These are phyloP conservation scores for Natator depressus DNA, from an alignment of 2,113 vertebrate genomes.

Conservation along the genomic window DNA sequence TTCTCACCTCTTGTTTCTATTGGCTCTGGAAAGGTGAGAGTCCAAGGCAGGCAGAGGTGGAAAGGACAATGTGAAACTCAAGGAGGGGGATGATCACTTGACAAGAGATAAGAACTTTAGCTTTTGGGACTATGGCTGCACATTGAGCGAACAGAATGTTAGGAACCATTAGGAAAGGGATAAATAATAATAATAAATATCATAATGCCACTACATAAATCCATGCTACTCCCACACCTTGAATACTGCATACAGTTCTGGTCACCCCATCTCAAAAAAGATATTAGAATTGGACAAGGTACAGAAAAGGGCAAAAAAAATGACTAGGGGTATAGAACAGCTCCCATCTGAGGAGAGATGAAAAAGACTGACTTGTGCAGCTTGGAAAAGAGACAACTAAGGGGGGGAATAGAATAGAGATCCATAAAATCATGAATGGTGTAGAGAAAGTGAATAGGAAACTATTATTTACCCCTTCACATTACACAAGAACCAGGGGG, in stretches of 20 bases:
- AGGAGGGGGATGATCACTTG: background rate
- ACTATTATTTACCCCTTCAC: background rate
- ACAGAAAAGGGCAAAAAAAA: background rate
- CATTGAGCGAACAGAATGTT: background rate
- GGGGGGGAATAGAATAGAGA: background rate
- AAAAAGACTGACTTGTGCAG: background rate
- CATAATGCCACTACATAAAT: background rate
- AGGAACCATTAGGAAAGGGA: background rate
- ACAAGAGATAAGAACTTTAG: background rate
- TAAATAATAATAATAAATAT: background rate
- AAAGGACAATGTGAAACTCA: background rate
- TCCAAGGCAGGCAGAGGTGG: background rate
- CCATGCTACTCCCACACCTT: background rate
- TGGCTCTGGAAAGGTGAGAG: background rate
- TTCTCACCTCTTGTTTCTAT: background rate
- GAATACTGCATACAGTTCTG: background rate
- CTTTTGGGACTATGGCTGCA: background rate
- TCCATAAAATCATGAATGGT: background rate
- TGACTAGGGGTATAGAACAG: background rate
- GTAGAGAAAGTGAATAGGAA: background rate
- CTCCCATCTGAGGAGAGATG: background rate
- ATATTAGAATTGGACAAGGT: background rate
- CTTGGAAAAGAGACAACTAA: background rate
- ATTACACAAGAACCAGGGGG: background rate
- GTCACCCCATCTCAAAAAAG: background rate